Conservation (phyloP, 1,140 invertebrate species). For the Drosophila truncata region DNA sequence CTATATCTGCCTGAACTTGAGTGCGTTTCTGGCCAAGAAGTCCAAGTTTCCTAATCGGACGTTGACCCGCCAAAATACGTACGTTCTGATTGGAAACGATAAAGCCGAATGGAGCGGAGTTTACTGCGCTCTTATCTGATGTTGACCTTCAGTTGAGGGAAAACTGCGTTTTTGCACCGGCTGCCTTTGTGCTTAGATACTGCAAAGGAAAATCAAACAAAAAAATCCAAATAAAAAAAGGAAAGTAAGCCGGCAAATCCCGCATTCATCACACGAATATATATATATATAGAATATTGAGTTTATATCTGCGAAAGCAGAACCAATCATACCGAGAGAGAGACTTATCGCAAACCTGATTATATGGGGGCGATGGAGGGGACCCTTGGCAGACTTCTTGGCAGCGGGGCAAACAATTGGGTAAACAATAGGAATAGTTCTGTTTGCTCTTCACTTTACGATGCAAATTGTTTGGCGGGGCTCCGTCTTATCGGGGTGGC, state of each 20-base stretch:
- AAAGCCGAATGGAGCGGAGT: conserved; percentile 3
- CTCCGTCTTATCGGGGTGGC: conserved; percentile 59
- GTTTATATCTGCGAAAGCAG: conserved; percentile 6
- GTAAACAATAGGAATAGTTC: conserved; percentile 40
- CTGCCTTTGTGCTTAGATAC: conserved; percentile 32
- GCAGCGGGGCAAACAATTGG: conserved; percentile 25
- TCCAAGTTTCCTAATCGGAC: conserved; percentile 30
- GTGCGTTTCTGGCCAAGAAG: conserved; percentile 10
- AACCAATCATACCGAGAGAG: conserved; percentile 37
- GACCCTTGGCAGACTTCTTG: conserved; percentile 47
- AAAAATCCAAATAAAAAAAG: neutral
- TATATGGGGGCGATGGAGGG: conserved; percentile 2
- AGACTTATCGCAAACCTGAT: conserved; percentile 48
- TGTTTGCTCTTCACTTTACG: conserved; percentile 58
- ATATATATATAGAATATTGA: neutral
- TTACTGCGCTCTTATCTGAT: conserved; percentile 51
- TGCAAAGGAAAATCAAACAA: neutral
- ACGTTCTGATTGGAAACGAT: conserved; percentile 14
- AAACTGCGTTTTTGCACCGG: conserved; percentile 44
- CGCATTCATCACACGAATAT: conserved; percentile 6
- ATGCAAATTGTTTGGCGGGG: conserved; percentile 58
- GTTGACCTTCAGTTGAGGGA: conserved; percentile 40
- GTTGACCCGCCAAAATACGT: conserved; percentile 16
- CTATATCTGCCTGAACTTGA: conserved; percentile 8
- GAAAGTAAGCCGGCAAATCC: conserved; percentile 32